phyloP scores from a whole-genome alignment of 2,797 vertebrate species.

The Galaxias olidus region DNA sequence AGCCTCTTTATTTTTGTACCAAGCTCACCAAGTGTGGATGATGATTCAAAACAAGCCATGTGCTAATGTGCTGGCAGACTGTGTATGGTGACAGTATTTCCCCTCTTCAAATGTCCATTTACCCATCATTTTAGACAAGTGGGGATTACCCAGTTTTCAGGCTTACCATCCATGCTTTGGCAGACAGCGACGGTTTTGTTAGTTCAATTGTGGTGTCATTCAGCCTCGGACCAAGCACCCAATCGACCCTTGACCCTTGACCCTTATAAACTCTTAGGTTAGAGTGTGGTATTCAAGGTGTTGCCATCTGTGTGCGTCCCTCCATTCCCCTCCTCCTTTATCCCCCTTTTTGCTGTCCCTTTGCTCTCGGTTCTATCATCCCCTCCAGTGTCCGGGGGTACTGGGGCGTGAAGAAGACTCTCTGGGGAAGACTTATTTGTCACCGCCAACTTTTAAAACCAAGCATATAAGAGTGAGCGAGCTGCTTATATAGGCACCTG shows the following conservation, averaged over 20 bases:
- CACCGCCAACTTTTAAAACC: conserved; percentile 29
- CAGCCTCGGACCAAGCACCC: conserved; percentile 48
- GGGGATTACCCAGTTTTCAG: conserved; percentile 50
- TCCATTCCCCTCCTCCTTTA: conserved; percentile 31
- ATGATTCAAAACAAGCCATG: neutral
- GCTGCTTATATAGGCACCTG: neutral
- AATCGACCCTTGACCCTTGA: conserved; percentile 67
- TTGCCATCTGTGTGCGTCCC: conserved; percentile 73
- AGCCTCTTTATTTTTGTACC: neutral
- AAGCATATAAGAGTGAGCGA: conserved; percentile 5
- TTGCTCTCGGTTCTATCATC: conserved; percentile 34
- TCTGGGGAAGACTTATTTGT: conserved; percentile 21
- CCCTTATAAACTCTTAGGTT: conserved; percentile 63
- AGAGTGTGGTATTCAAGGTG: conserved; percentile 67
- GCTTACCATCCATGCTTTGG: conserved; percentile 39
- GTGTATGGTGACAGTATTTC: conserved; percentile 1
- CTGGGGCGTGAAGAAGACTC: conserved; percentile 41
- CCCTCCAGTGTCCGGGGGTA: conserved; percentile 47
- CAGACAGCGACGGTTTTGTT: conserved; percentile 45
- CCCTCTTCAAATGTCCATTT: conserved; percentile 27
- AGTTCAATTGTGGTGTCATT: conserved; percentile 64
- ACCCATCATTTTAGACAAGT: conserved; percentile 41
- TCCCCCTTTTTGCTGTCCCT: conserved; percentile 26
- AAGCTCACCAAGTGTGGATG: neutral
- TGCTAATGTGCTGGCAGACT: conserved; percentile 5